These are phyloP conservation scores for Protophormia terraenovae DNA, from an alignment of 2,888 invertebrate genomes.

Conservation along the genomic window DNA sequence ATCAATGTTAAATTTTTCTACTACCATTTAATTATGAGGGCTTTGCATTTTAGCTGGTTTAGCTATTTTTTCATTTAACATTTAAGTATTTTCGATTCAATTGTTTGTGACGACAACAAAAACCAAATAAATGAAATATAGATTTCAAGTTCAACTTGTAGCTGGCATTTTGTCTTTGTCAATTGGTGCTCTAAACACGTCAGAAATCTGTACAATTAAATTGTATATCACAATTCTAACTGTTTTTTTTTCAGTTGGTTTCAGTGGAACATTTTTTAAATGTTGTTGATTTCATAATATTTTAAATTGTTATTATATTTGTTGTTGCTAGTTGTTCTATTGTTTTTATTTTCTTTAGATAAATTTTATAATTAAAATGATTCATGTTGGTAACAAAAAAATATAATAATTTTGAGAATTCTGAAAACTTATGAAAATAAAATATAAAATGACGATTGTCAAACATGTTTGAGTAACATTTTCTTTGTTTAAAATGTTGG, in stretches of 20 bases:
- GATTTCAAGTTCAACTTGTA: constrained; percentile 26
- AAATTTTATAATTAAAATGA: constrained; percentile 30
- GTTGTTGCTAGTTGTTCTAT: background rate
- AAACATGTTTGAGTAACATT: constrained; percentile 26
- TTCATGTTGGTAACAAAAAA: constrained; percentile 2
- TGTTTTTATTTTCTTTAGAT: background rate
- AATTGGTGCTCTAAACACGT: background rate
- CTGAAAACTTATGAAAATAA: background rate
- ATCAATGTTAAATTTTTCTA: constrained; percentile 6
- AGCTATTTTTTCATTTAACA: background rate
- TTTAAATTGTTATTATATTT: background rate
- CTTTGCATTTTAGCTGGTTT: background rate
- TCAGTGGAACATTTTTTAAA: background rate
- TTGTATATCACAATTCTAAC: background rate
- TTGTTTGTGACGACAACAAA: background rate
- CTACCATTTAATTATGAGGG: constrained; percentile 22
- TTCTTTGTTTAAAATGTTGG: background rate
- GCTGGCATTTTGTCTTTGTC: background rate
- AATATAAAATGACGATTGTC: constrained; percentile 40
- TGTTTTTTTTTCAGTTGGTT: background rate
- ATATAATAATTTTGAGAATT: constrained; percentile 2
- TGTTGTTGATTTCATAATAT: background rate
- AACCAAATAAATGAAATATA: background rate
- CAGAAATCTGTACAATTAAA: background rate
- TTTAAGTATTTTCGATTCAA: background rate